Evolutionary conservation across 2,113 vertebrate species (phyloP), one percentile per base, ranked within the genome.

Genomic region (Hymenochirus boettgeri): DNA sequence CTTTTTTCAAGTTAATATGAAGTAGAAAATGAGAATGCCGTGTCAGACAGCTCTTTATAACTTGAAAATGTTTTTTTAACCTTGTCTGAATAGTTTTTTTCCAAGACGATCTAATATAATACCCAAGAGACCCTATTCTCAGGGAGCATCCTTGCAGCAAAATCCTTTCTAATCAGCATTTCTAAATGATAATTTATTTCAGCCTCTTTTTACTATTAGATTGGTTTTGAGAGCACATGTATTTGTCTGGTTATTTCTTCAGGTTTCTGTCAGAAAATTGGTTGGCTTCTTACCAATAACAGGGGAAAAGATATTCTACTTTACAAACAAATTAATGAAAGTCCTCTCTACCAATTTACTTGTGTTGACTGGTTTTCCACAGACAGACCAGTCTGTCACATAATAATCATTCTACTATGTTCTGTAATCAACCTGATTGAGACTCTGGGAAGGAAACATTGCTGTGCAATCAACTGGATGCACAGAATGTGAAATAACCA

Each of bases 361-460:
- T 50, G 60, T 24, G 51, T 72, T 65, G 73, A 29, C 53, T 57
- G 27, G 57, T 59, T 70, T 83, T 79, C 71, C 77, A 78, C 48
- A 77, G 72, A 73, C 46, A 64, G 62, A 19, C 69, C 71, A 76
- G 71, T 74, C 79, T 80, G 61, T 83, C 80, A 82, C 58, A 71
- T 47, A 70, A 66, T 71, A 71, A 52, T 78, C 70, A 72, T 69
- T 76, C 55, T 69, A 67, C 57, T 65, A 45, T 76, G 51, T 71
- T 83, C 71, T 71, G 60, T 62, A 56, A 61, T 42, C 84, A 80
- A 80, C 74, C 74, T 77, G 75, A 75, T 77, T 76, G 37, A 71
- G 1, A 26, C 52, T 63, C 42, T 24, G 63, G 67, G 70, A 72
- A 73, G 31, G 39, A 69, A 76, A 50, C 55, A 72, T 18, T 79